These are phyloP conservation scores for Moxostoma hubbsi DNA, from an alignment of 2,797 vertebrate genomes.

Conservation along the genomic window DNA sequence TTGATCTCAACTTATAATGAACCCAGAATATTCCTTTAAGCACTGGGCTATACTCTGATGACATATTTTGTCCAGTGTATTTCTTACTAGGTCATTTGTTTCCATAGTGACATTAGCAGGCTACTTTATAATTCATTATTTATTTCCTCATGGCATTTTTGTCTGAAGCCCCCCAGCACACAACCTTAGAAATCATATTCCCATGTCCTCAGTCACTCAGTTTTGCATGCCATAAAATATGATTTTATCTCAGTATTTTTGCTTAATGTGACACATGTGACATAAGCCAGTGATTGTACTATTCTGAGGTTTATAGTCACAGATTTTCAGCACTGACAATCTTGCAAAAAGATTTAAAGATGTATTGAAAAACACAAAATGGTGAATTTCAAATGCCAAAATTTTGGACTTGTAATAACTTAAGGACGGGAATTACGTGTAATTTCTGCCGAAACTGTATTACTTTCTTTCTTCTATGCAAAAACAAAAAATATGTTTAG, in stretches of 20 bases:
- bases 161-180: background rate
- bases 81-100: conserved; percentile 49
- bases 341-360: background rate
- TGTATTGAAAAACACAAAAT: background rate
- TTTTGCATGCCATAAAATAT: conserved; percentile 4
- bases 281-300: background rate
- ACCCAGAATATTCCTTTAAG: background rate
- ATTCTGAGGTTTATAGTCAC: background rate
- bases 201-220: conserved; percentile 13
- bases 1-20: no score
- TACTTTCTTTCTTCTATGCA: no score
- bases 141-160: conserved; percentile 32
- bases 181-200: conserved; percentile 21
- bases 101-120: conserved; percentile 49
- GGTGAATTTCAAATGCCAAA: background rate
- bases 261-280: background rate
- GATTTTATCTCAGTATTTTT: background rate
- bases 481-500: no score
- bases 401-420: background rate
- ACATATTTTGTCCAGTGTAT: conserved; percentile 31
- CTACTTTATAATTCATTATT: conserved; percentile 48
- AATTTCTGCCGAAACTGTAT: background rate
- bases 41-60: conserved; percentile 26
- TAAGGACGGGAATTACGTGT: conserved; percentile 2
- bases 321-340: background rate